Base-by-base conservation (phyloP, 2,797 vertebrate genomes). In the Cheirogaleus major region DNA sequence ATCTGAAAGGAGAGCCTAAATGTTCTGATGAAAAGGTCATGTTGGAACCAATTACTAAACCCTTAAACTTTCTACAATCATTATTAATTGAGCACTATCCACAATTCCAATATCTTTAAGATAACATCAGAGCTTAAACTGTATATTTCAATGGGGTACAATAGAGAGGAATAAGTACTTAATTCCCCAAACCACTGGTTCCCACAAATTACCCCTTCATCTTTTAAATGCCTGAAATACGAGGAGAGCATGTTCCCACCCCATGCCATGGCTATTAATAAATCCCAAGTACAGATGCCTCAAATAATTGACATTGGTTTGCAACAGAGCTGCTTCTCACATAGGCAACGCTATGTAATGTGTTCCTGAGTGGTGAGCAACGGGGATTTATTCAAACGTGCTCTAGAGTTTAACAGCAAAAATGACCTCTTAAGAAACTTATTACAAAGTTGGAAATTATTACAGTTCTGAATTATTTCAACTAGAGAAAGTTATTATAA, bases 221-320 rank as follows among this genome's bases (percentile, higher is more conserved):
- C 95, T 96, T 96, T 96, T 69, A 96, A 93, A 90, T 94, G 89
- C 72, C 45, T 63, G 69, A 90, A 95, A 90, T 96, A 70, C 55
- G 50, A 30, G 93, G 35, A 43, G 35, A 95, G 13, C 93, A 80
- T 89, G 61, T 90, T 61, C 61, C 30, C 55, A 23, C 55, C n/a
- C 73, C 3, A 38, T n/a, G 3, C 90, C 70, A 15, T 38, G n/a
- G 90, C 87, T 97, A 96, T 96, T 97, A 96, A 97, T 98, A 97
- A 80, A 92, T 87, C 67, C 94, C 72, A 96, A 96, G 88, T 67
- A 15, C 84, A 95, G 72, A 96, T 95, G 61, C 78, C 88, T 96
- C 75, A 96, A 89, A 97, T 97, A 95, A 96, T 84, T 43, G 1
- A 72, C 91, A 45, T 76, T 91, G 35, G 55, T 78, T 95, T 93